Conservation (phyloP, 2,888 invertebrate genomes). For the Choreutis nemorana region DNA sequence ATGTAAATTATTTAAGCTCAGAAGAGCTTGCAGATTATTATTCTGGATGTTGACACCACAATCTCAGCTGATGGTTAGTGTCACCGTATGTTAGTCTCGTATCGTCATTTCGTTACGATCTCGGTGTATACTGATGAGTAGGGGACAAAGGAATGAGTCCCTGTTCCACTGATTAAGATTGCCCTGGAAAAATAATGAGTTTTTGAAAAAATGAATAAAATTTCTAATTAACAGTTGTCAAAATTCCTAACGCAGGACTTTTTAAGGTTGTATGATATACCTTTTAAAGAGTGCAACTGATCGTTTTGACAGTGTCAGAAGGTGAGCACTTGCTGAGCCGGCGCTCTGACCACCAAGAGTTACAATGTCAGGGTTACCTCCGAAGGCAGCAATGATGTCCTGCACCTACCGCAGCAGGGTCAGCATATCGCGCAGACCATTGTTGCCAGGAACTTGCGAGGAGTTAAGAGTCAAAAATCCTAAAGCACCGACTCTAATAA, state of each 20-base stretch:
- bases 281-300: conserved; percentile 37
- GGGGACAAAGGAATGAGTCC: conserved; percentile 28
- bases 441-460: conserved; percentile 42
- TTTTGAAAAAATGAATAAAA: no score
- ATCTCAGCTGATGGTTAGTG: no score
- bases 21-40: no score
- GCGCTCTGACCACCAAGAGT: conserved; percentile 54
- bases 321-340: conserved; percentile 34
- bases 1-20: no score
- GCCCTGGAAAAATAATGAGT: conserved; percentile 41
- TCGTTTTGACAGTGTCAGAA: conserved; percentile 35
- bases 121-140: conserved; percentile 31
- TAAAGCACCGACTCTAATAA: conserved; percentile 43
- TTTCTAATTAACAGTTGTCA: no score
- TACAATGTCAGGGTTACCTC: conserved; percentile 43
- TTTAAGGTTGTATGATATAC: no score
- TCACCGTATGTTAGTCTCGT: no score
- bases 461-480: conserved; percentile 50
- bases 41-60: no score
- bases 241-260: no score
- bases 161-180: conserved; percentile 43
- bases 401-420: conserved; percentile 48
- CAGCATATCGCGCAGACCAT: conserved; percentile 45
- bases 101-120: no score
- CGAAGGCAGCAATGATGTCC: conserved; percentile 36